Conservation (phyloP, 2,888 invertebrate species). For the Sarcophaga carnaria region DNA sequence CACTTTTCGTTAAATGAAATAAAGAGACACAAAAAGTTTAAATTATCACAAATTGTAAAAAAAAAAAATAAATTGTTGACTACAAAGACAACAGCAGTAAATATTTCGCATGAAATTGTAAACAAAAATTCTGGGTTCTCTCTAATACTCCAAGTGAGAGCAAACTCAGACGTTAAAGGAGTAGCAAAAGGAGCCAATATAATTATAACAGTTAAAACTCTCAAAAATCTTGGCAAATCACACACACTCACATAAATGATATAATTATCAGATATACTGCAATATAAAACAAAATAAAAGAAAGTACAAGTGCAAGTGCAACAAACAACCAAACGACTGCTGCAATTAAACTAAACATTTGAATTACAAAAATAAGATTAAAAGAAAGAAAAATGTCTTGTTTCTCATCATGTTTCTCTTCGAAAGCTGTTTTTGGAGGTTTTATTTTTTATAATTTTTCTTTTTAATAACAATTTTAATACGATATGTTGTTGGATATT, state of each 20-base stretch:
- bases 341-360: too few species aligned
- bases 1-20: slow-evolving; percentile 6
- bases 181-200: too few species aligned
- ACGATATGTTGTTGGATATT: not conserved
- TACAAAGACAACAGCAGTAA: slow-evolving; percentile 6
- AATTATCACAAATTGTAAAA: not conserved
- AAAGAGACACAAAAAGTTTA: slow-evolving; percentile 6
- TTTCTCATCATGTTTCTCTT: slow-evolving; percentile 45
- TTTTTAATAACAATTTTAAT: not conserved
- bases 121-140: slow-evolving; percentile 8
- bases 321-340: not conserved
- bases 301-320: not conserved
- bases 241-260: not conserved
- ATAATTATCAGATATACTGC: not conserved
- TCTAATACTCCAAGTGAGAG: too few species aligned
- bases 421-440: slow-evolving; percentile 32
- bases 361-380: too few species aligned
- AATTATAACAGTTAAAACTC: not conserved
- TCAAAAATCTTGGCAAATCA: not conserved
- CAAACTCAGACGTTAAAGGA: too few species aligned
- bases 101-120: slow-evolving; percentile 46
- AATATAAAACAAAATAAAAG: not conserved
- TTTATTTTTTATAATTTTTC: not conserved
- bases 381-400: slow-evolving; percentile 29
- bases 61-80: slow-evolving; percentile 10